Base-by-base conservation (phyloP, 2,888 invertebrate genomes). In the Galeopsomyia nigrocyanea region DNA sequence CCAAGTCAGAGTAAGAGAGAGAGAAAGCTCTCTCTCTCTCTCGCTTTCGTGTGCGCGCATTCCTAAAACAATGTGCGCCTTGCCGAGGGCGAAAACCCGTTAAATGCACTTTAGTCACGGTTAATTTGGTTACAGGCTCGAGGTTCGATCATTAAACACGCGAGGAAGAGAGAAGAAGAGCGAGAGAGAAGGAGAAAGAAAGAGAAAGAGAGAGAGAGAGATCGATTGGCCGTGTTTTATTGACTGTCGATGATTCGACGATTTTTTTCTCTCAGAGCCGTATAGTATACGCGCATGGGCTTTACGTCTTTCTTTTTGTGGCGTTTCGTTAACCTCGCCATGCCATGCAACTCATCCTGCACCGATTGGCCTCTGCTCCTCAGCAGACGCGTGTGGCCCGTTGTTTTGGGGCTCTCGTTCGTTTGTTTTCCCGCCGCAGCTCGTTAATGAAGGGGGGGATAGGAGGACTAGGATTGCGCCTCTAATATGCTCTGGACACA, bases 151-250 rank as follows among this genome's bases (percentile, higher is more conserved):
- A 71, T 74, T 74, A 74, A 74, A 76, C 64, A 73, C 39, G 71
- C 75, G 14, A 60, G 47, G 21, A 47, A 57, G 17, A 16, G n/a
- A 62, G 39, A 0, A n/a, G 50, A 22, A 50, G 31, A n/a, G 66
- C 79, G 78, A 74, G 79, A 79, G 76, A 78, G 82, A 83, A 5
- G 5, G 26, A 77, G n/a, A 60, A 26, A 46, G 49, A 57, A 10
- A 16, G n/a, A 62, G 39, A 0, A n/a, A 63, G 58, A 50, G 31
- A n/a, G 66, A 79, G 78, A 74, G 79, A 78, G 76, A 78, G 82
- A 83, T 83, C 83, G 85, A 85, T 86, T 82, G 83, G 81, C 46
- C 69, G 71, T 83, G 83, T 84, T 26, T 85, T 86, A 86, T 86
- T 82, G 83, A 84, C 79, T 76, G 79, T 70, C 81, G 79, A 83